Evolutionary conservation across 2,797 vertebrate species (phyloP), one percentile per base, ranked within the genome.

Genomic region (Rhinogobio ventralis): DNA sequence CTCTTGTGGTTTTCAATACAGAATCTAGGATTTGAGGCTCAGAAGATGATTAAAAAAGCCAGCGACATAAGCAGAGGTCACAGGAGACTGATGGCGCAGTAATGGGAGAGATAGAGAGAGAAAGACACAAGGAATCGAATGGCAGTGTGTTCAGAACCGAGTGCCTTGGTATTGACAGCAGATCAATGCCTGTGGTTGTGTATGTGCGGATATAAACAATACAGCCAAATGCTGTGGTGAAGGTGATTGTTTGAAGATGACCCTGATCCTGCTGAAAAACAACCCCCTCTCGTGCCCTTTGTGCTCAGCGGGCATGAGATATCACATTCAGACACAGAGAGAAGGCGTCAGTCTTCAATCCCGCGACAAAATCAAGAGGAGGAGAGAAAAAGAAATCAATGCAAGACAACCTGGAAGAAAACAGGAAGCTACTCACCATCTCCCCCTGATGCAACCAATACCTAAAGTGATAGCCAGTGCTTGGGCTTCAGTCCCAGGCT

Each of bases 341-440:
- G 46, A 60, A 86, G 85, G 79, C 87, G 84, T 86, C 87, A 88
- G 81, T 51, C 71, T 81, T 82, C 84, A 82, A 85, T 68, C 74
- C 79, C 11, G 62, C 46, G 75, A 86, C 85, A 88, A 85, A 85
- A 82, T 86, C 79, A 82, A 85, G 85, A 74, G 55, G 53, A 85
- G 68, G 79, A 80, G 85, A 88, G 79, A 64, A 57, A 81, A 64
- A 86, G 69, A 85, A 88, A 88, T 88, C 87, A 82, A 86, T 88
- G 85, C 74, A 86, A 85, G 67, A 79, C 85, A 85, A 88, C 84
- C 87, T 88, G 78, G 75, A 78, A 88, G 74, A 88, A 86, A 88
- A 86, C 77, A 86, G 82, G 78, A 79, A 77, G 74, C 84, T 68
- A 76, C 85, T 77, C 55, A 57, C 78, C 64, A 55, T 81, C 82